Evolutionary conservation across 1,140 invertebrate species (phyloP), one percentile per base, ranked within the genome.

Genomic region (Pogonus chalceus): DNA sequence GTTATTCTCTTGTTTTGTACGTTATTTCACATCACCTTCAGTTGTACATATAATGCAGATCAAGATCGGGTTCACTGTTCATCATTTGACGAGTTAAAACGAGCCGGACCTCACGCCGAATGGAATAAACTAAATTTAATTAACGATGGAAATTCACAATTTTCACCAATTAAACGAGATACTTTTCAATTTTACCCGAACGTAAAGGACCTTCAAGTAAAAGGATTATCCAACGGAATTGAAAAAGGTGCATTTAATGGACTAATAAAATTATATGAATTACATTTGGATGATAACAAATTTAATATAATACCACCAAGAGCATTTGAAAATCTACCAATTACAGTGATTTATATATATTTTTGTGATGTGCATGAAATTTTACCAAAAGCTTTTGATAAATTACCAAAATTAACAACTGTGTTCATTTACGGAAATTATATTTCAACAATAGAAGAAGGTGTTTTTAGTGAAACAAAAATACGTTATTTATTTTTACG

Each of bases 381-480:
- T 18, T 18, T 20, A 43, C 43, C 43, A 14, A 26, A 26, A 49
- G 22, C 55, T 4, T 57, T 57, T 35, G 12, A 16, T 22, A 52
- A 52, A 20, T 47, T 57, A 20, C n/a, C 20, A 16, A 26, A 18
- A 20, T 18, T 57, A 14, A 21, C 12, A 18, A 22, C 37, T 10
- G 2, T 58, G 0, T 12, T 23, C 18, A n/a, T 58, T 3, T 12
- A 9, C 0, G 2, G 23, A 2, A 56, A 56, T 21, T 20, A 22
- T 7, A 23, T 58, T 22, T 16, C 21, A 21, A 18, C 9, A 24
- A 51, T 58, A 16, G 7, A 46, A 16, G 24, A 12, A 24, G 55
- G 50, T 23, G 26, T 56, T 23, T 58, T 58, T 20, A 58, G 26
- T 21, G 49, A 56, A 26, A 49, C 53, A 22, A 20, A 23, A 16